Base-by-base conservation (phyloP, 1,140 invertebrate genomes). In the Stegodyphus dumicola region DNA sequence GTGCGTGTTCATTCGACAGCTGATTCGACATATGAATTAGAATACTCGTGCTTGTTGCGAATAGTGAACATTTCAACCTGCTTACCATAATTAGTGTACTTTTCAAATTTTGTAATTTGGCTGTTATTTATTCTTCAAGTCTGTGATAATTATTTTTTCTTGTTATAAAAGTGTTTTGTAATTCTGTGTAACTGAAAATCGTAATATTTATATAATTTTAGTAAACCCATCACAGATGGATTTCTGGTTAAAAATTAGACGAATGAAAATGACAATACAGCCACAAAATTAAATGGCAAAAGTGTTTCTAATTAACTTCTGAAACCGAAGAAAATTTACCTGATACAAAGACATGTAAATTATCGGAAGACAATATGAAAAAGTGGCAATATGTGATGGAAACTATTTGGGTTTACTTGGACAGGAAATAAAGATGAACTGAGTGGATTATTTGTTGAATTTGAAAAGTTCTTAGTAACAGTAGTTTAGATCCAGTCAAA, bases 351-450 rank as follows among this genome's bases (percentile, higher is more conserved):
- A 70, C 6, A 9, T 69, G 9, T 11, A 33, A n/a, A 7, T 69
- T 17, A 67, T 17, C 17, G 33, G 48, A 33, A 48, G n/a, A 48
- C 6, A 33, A 70, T 48, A 33, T 11, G 18, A 15, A 75, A 10
- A 48, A 7, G 52, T 15, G 49, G 49, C 54, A 49, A 75, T n/a
- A n/a, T n/a, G n/a, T 17, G 52, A 75, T 56, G 51, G 73, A 56
- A 75, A 75, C 15, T 75, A 75, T 75, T 75, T 75, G 5, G 53
- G 13, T 75, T 75, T 75, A 75, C 73, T 75, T 75, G 73, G 53
- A 5, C 73, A 75, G n/a, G 13, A 75, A 75, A 75, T 75, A 56
- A 75, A 75, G 73, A 75, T 56, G 73, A 75, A 60, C 53, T 18
- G 17, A 60, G 56, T 75, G 52, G 52, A 17, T 75, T 56, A 60